These are phyloP conservation scores for Tamias sibiricus DNA, from an alignment of 2,113 vertebrate genomes.

Conservation along the genomic window DNA sequence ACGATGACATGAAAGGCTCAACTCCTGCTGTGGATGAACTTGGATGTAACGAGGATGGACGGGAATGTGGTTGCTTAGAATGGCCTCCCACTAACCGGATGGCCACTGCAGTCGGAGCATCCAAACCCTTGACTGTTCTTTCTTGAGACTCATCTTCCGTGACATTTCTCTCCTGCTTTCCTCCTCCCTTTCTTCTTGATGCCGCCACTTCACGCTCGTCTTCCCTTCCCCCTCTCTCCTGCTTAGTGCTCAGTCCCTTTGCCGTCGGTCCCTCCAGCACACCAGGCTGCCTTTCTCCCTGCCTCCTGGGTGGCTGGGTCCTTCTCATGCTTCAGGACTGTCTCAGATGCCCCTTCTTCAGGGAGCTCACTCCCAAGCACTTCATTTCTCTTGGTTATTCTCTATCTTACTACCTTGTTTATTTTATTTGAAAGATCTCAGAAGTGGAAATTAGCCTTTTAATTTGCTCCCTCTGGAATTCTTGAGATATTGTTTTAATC, in stretches of 20 bases:
- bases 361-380: background rate
- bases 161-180: background rate
- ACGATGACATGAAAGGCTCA: background rate
- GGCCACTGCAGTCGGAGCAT: background rate
- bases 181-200: background rate
- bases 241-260: too few species aligned
- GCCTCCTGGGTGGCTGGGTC: background rate
- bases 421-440: background rate
- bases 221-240: background rate
- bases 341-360: background rate
- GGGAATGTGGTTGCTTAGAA: background rate
- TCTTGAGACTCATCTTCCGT: background rate
- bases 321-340: too few species aligned
- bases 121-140: background rate
- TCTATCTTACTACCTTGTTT: background rate
- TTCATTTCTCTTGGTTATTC: background rate
- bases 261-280: accelerated
- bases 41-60: background rate
- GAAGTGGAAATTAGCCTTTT: background rate
- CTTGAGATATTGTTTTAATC: background rate
- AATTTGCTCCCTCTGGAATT: background rate
- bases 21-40: background rate
- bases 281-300: background rate
- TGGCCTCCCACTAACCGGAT: background rate
- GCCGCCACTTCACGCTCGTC: background rate